Conservation (phyloP, 2,888 invertebrate species). For the Oligia fasciuncula region DNA sequence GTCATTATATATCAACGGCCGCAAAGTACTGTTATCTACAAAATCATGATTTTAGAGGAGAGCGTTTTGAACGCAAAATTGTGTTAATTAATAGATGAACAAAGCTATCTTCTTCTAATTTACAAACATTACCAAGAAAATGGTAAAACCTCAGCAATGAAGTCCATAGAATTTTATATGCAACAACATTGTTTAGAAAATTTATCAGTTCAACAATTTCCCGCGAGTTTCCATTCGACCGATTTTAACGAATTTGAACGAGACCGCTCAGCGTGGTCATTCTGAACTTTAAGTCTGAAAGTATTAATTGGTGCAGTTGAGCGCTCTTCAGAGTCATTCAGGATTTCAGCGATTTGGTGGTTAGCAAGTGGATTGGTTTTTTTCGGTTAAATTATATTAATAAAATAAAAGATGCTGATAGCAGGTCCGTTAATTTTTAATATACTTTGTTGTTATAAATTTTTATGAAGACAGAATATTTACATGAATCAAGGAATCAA, state of each 20-base stretch:
- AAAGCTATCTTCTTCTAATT: too few species aligned
- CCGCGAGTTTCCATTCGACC: slow-evolving; percentile 18
- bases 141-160: too few species aligned
- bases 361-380: slow-evolving; percentile 3
- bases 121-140: too few species aligned
- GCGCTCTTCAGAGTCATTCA: slow-evolving; percentile 37
- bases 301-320: slow-evolving; percentile 57
- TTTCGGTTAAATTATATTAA: neutral
- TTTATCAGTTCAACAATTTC: slow-evolving; percentile 6
- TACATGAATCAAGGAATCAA: too few species aligned
- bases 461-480: neutral
- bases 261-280: slow-evolving; percentile 18
- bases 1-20: too few species aligned
- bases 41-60: too few species aligned
- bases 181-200: slow-evolving; percentile 19
- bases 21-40: too few species aligned
- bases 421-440: too few species aligned
- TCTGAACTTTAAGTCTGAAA: slow-evolving; percentile 33
- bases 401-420: neutral
- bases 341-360: slow-evolving; percentile 1
- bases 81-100: too few species aligned
- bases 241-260: slow-evolving; percentile 23
- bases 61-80: too few species aligned
- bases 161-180: neutral
- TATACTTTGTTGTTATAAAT: neutral